phyloP scores from a whole-genome alignment of 2,797 vertebrate species.

The Corythornis leucogaster region DNA sequence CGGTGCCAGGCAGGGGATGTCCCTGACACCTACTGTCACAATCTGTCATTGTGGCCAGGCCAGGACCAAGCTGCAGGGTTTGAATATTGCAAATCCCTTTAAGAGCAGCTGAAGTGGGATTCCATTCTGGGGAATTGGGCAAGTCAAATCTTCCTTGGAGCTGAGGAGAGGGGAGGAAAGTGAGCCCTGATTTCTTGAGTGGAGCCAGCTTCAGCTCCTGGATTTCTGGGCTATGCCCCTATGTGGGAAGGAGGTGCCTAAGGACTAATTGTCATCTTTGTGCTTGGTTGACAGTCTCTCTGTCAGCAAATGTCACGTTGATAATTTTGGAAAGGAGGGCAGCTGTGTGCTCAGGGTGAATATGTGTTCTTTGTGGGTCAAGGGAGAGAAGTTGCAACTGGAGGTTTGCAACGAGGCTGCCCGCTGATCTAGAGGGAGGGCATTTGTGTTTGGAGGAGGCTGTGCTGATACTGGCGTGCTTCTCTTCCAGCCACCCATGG shows the following conservation, averaged over 20 bases:
- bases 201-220: background rate
- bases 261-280: background rate
- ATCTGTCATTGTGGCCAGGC: background rate
- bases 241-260: background rate
- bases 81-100: background rate
- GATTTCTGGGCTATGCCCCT: background rate
- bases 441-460: background rate
- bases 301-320: background rate
- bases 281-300: background rate
- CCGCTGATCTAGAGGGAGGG: background rate
- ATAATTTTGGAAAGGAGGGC: background rate
- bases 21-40: conserved; percentile 65
- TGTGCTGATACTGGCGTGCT: conserved; percentile 7
- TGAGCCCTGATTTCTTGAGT: background rate
- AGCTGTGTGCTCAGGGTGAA: background rate
- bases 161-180: background rate
- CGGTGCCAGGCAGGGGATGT: background rate
- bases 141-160: background rate
- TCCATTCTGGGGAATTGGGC: background rate
- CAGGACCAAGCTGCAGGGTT: background rate
- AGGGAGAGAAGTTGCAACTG: background rate
- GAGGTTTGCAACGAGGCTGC: background rate
- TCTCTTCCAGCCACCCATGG: conserved; percentile 91
- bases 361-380: background rate
- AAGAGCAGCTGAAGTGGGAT: background rate